Evolutionary conservation across 92 coral and sea anemone genomes (phyloP), one percentile per base, ranked within the genome.

Genomic region (Zoanthus solanderi): DNA sequence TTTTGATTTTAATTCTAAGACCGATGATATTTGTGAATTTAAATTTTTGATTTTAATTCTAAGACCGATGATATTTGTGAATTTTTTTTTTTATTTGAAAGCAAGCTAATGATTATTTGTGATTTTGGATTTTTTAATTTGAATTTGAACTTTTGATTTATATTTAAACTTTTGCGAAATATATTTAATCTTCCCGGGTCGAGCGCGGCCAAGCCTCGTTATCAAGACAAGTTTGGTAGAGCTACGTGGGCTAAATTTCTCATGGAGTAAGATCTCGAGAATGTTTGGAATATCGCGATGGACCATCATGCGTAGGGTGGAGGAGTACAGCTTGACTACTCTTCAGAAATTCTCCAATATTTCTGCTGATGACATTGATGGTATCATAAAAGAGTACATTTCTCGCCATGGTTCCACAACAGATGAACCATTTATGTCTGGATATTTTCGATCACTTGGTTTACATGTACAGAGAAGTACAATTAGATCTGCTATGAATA

Each of bases 201-300:
- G 10, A 50, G 56, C 56, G 56, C 56, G 56, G 56, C 56, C 56
- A 50, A 50, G 54, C 54, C 54, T 50, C 56, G 9, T 50, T 50
- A 50, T 50, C 54, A 50, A 50, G 54, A 50, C 54, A 50, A 50
- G 54, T 50, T 50, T 50, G 54, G 91, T 69, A 83, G 92, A 92
- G 63, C 78, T 94, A 75, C 91, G 95, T 31, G 92, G 94, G 58
- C 81, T 94, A 3, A 78, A 48, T 71, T 91, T 94, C 84, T 87
- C 94, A 31, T 94, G 95, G 98, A 68, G 78, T 48, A 85, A 84
- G 86, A 90, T 69, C 42, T 88, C 90, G 37, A 58, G 61, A 88
- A 93, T 94, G 94, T 90, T 94, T 89, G 91, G 92, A 37, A 83
- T 92, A 47, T 94, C 95, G 37, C 69, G 94, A 46, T 90, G 92